Evolutionary conservation across 1,140 invertebrate genomes (phyloP).

Genomic region (Bombus haemorrhoidalis): DNA sequence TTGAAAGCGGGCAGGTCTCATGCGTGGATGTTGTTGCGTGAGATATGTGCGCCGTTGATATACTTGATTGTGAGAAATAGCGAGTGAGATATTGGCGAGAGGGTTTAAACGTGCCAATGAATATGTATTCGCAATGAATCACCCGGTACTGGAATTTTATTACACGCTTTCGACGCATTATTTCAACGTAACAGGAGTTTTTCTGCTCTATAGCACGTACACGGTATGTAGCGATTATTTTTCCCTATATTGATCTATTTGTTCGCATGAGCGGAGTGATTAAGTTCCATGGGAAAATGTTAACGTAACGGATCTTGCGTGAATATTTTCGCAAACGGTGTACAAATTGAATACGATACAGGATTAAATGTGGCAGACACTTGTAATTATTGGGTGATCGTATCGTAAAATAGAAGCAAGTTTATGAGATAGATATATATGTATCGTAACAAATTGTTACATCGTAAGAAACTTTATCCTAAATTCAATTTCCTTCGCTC

Average conservation of each 20-base stretch:
- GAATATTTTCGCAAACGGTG: not conserved
- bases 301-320: not conserved
- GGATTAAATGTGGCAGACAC: too few relatives aligned
- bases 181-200: not conserved
- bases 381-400: too few relatives aligned
- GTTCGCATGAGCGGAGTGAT: not conserved
- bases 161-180: not conserved
- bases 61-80: constrained; percentile 5
- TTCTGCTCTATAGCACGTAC: not conserved
- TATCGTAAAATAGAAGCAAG: too few relatives aligned
- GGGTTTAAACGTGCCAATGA: not conserved
- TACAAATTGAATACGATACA: too few relatives aligned
- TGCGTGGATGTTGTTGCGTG: not conserved
- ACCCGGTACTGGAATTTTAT: not conserved
- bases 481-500: too few relatives aligned
- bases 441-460: too few relatives aligned
- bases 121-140: constrained; percentile 16
- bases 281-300: not conserved
- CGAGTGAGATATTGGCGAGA: not conserved
- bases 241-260: not conserved
- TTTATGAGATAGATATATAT: too few relatives aligned
- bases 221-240: not conserved
- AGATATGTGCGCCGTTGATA: not conserved
- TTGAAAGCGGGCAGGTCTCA: constrained; percentile 11
- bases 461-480: too few relatives aligned